phyloP scores from a whole-genome alignment of 2,797 vertebrate genomes.

The Loris lydekkerianus region DNA sequence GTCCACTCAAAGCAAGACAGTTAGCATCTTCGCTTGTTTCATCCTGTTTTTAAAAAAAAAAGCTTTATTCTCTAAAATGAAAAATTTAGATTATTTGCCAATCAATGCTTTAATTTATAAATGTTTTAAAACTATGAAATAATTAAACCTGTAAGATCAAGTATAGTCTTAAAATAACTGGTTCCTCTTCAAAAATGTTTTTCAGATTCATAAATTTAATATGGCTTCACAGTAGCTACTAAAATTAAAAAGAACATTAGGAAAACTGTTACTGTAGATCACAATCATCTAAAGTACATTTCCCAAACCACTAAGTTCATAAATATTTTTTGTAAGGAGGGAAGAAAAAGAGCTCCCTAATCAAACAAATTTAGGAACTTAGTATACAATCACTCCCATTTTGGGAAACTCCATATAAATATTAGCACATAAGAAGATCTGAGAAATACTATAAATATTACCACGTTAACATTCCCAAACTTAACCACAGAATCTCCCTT shows the following conservation, averaged over 20 bases:
- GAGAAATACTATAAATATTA: background rate
- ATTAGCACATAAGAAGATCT: background rate
- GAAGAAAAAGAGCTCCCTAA: background rate
- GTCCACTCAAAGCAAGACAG: slow-evolving; percentile 89
- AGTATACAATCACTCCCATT: background rate
- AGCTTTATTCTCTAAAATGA: slow-evolving; percentile 83
- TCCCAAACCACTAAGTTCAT: slow-evolving; percentile 9
- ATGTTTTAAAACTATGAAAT: slow-evolving; percentile 47
- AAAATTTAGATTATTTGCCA: slow-evolving; percentile 80
- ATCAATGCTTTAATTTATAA: slow-evolving; percentile 74
- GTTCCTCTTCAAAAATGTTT: background rate
- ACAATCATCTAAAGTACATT: slow-evolving; percentile 19
- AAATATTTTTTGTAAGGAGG: background rate
- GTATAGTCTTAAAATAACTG: slow-evolving; percentile 42
- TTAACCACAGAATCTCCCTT: background rate
- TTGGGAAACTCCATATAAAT: background rate
- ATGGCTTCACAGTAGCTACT: slow-evolving; percentile 20
- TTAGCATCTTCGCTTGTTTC: slow-evolving; percentile 89
- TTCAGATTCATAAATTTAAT: slow-evolving; percentile 58
- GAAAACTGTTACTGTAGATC: slow-evolving; percentile 1
- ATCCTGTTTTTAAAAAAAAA: slow-evolving; percentile 86
- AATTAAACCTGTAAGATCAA: slow-evolving; percentile 60
- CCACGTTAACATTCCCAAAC: background rate
- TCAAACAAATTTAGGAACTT: background rate
- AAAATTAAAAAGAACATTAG: slow-evolving; percentile 40